phyloP scores from a whole-genome alignment of 2,888 invertebrate genomes.

The Meghimatium bilineatum region DNA sequence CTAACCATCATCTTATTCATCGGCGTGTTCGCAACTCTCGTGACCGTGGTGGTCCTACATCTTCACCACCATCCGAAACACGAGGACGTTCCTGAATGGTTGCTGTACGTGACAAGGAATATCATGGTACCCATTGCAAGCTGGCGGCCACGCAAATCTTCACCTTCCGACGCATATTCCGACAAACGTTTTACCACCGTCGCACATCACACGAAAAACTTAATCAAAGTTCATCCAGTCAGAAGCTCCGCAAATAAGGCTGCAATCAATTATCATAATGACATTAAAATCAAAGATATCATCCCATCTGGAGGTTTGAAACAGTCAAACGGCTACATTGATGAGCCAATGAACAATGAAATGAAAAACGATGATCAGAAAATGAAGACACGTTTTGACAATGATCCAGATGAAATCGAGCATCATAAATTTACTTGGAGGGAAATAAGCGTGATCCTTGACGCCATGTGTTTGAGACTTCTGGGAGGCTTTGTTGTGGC shows the following conservation, averaged over 20 bases:
- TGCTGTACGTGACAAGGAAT: constrained; percentile 32
- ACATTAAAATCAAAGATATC: not conserved
- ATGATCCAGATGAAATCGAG: not conserved
- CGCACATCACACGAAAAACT: not conserved
- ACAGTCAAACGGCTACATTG: not conserved
- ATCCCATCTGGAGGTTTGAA: not conserved
- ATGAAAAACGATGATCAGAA: not conserved
- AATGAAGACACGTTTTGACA: not conserved
- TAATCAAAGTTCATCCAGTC: not conserved
- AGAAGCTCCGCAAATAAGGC: not conserved
- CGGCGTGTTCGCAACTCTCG: constrained; percentile 51
- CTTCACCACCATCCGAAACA: constrained; percentile 50
- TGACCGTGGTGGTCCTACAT: constrained; percentile 55
- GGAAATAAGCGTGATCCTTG: constrained; percentile 37
- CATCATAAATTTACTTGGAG: constrained; percentile 39
- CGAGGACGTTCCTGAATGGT: constrained; percentile 43
- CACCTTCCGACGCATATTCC: too few relatives aligned
- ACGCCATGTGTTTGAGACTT: constrained; percentile 33
- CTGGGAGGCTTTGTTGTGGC: constrained; percentile 22
- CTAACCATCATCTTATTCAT: constrained; percentile 52
- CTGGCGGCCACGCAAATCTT: not conserved
- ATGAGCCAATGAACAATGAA: not conserved
- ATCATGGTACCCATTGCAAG: constrained; percentile 14
- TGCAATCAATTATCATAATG: not conserved
- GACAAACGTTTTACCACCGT: not conserved